Evolutionary conservation across 2,797 vertebrate species (phyloP), one percentile per base, ranked within the genome.

Genomic region (Acrocephalus scirpaceus): DNA sequence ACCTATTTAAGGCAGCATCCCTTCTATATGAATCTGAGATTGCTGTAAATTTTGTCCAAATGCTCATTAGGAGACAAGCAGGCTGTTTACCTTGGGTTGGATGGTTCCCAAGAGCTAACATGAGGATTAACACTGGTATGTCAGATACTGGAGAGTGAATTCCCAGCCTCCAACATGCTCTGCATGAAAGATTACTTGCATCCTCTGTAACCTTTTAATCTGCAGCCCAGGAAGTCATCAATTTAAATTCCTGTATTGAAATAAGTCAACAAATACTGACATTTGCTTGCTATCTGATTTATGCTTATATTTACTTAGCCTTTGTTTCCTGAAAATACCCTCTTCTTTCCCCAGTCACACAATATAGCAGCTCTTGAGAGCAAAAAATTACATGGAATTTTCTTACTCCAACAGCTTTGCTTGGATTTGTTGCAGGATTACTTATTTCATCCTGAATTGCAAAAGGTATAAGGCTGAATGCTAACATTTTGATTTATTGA

Each of bases 171-270:
- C 65, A 80, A 3, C 45, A 71, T n/a, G 21, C 18, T 84, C 66
- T 73, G 38, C 15, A 11, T 66, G 36, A 73, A 82, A 69, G 64
- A 87, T 87, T 85, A 78, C 53, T 57, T 91, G 26, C 27, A 76
- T 88, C 29, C 64, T 60, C 70, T 90, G 38, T 87, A 86, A 92
- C 56, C 70, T 90, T 90, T 92, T 76, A 69, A 86, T 92, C 56
- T 88, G 67, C 70, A 81, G 40, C 56, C 71, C 51, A 76, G 56
- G 74, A 95, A 92, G 36, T 65, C 13, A 73, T 67, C 32, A 64
- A 1, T 92, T 94, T 78, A 57, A 88, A 86, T 79, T 92, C 70
- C 30, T 36, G 4, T 45, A 42, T 34, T 57, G 62, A 85, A 93
- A 80, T 53, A 81, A 92, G 48, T 4, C 19, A 79, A 71, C 69